Base-by-base conservation (phyloP, 2,113 vertebrate genomes). In the Muscicapa adusta region DNA sequence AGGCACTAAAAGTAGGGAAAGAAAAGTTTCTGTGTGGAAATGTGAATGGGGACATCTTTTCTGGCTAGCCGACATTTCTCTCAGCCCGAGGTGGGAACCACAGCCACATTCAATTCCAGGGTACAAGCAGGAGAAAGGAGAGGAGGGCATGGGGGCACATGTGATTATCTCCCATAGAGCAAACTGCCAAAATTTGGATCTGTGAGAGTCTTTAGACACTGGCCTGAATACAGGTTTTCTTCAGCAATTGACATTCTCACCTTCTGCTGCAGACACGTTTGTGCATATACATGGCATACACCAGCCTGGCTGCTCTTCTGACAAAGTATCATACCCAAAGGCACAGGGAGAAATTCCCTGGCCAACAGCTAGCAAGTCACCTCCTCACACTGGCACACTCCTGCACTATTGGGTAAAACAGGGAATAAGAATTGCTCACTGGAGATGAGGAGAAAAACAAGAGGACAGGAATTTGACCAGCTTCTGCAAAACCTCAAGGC, bases 1-100 rank as follows among this genome's bases (percentile, higher is more conserved):
- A 84, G 85, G 76, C 95, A 89, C 93, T 96, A 82, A 94, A 96
- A 96, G 89, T 89, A 91, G 80, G 90, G 42, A 78, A 94, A 95
- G 89, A 94, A 96, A 93, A 93, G 93, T 96, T 96, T 94, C 88
- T 93, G 15, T 96, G 81, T 80, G 81, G 95, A 97, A 97, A 88
- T 45, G 89, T 94, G 94, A 97, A 97, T 80, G 90, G 73, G 85
- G 53, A 90, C 88, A 78, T 94, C 78, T 93, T 92, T 94, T 91
- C 94, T 85, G 60, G 80, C 70, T 28, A 89, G 93, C 38, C 8
- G 1, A 50, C 9, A 3, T 42, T 70, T 86, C 65, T 56, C 34
- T 83, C 48, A 12, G 61, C 1, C 2, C 5, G 31, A 94, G 76
- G 58, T 81, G 71, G 89, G 82, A 95, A 71, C 85, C 4, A 0